phyloP scores from a whole-genome alignment of 1,140 invertebrate genomes.

The Ceratosolen solmsi region DNA sequence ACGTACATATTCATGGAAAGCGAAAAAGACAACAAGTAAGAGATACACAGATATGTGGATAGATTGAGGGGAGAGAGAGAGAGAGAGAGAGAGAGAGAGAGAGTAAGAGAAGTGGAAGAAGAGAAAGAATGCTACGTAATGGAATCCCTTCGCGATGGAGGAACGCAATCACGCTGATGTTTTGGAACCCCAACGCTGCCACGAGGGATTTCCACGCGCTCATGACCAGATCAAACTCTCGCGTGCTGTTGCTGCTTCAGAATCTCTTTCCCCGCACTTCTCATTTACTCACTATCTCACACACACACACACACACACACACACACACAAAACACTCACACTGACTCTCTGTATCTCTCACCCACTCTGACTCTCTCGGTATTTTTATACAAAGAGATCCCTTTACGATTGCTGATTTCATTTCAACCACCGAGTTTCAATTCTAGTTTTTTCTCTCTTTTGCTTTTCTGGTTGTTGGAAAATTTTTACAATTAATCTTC shows the following conservation, averaged over 20 bases:
- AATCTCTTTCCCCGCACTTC: conserved; percentile 49
- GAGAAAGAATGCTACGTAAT: conserved; percentile 63
- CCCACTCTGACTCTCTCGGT: not conserved
- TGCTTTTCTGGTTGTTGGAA: not conserved
- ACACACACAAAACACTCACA: too few relatives aligned
- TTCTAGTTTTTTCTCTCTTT: not conserved
- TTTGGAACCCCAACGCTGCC: conserved; percentile 69
- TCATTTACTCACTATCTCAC: conserved; percentile 20
- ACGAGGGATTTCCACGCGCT: conserved; percentile 70
- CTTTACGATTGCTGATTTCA: conserved; percentile 29
- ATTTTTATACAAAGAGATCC: conserved; percentile 26
- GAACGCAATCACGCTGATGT: conserved; percentile 74
- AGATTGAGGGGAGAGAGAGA: conserved; percentile 42
- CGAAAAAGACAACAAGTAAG: not conserved
- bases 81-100: not conserved
- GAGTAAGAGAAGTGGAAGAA: conserved; percentile 26
- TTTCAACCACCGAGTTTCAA: conserved; percentile 34
- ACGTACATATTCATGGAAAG: conserved; percentile 30
- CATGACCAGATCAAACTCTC: conserved; percentile 70
- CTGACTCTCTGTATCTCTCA: not conserved
- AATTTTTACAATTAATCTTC: not conserved
- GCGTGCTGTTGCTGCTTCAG: conserved; percentile 60
- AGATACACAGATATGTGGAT: too few relatives aligned
- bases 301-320: conserved; percentile 12
- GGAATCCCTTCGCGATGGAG: conserved; percentile 68